Evolutionary conservation across 2,113 vertebrate species (phyloP), one percentile per base, ranked within the genome.

Genomic region (Malaclemys terrapin): DNA sequence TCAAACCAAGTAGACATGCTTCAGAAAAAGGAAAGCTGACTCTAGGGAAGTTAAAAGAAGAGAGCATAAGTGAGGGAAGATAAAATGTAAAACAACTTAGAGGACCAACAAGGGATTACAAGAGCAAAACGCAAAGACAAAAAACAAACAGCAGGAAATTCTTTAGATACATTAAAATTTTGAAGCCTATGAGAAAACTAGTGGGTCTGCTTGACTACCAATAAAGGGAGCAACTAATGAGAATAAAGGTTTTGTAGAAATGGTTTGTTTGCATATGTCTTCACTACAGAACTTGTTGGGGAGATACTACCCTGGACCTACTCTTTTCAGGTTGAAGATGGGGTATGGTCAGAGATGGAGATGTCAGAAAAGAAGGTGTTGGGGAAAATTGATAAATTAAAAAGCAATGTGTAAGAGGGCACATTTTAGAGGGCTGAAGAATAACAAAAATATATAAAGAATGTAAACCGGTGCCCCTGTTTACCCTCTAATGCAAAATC

Each of bases 11-110:
- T 35, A 86, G 91, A 45, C 76, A 80, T 52, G 82, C 84, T 83
- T 7, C 19, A 93, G 85, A 87, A 96, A 82, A 84, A 76, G 52
- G 84, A 89, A 91, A 90, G 84, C 65, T 76, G n/a, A 38, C 50
- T 59, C 79, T 75, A 82, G 53, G 22, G 11, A 49, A 72, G 79
- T 10, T 84, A 88, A 94, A 50, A 42, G 84, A 80, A 50, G 91
- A 49, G 10, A 83, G 65, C 78, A 91, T 50, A 83, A 93, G 76
- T 57, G 82, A 88, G 52, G 31, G 24, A 31, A 82, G 95, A 93
- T 91, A 20, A 84, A 17, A 52, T 94, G 90, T 91, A 89, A 54
- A 69, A 82, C 87, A 94, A 90, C 82, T 10, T 11, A 90, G 81
- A 94, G 35, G 31, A 88, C 25, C 19, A 54, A 94, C 52, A 42